A percentile compares a stretch with the other conserved stretches of the same genome.
Evolutionary conservation across 2,888 invertebrate genomes (phyloP).

Genomic region (Abrostola triplasia): DNA sequence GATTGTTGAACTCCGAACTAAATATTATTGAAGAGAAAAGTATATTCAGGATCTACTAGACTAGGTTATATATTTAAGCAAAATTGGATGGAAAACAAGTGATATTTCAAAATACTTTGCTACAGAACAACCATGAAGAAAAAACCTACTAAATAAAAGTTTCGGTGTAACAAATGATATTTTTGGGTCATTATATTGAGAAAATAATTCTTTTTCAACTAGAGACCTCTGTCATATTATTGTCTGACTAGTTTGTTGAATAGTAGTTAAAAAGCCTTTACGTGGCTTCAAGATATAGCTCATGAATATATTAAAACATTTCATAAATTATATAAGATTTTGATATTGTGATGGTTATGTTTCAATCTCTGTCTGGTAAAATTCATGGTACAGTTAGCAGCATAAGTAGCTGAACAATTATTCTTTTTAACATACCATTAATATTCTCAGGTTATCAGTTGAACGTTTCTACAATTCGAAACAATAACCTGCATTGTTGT

Average conservation of each 20-base stretch:
- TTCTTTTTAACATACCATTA: too few relatives aligned
- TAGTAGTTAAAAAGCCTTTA: too few relatives aligned
- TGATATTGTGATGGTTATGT: too few relatives aligned
- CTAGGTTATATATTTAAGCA: not conserved
- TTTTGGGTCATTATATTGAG: slow-evolving; percentile 10
- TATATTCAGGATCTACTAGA: not conserved
- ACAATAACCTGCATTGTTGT: too few relatives aligned
- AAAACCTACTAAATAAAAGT: slow-evolving; percentile 22
- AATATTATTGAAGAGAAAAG: slow-evolving; percentile 3
- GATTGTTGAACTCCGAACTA: not conserved
- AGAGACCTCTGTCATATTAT: slow-evolving; percentile 6
- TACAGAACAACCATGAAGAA: slow-evolving; percentile 12
- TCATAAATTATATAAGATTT: too few relatives aligned
- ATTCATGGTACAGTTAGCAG: too few relatives aligned
- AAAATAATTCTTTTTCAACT: slow-evolving; percentile 5
- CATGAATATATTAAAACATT: too few relatives aligned
- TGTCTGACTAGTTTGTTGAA: slow-evolving; percentile 1
- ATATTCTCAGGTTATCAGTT: too few relatives aligned
- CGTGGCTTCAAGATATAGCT: too few relatives aligned
- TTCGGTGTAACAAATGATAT: slow-evolving; percentile 18
- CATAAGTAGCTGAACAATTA: too few relatives aligned
- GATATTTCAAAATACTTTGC: slow-evolving; percentile 13
- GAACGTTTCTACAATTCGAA: too few relatives aligned
- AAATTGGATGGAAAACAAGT: slow-evolving; percentile 17
- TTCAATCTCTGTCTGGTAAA: too few relatives aligned